A percentile compares a stretch with the other conserved stretches of the same genome.
phyloP scores from a whole-genome alignment of 1,140 invertebrate genomes.

The Drosophila sturtevanti region DNA sequence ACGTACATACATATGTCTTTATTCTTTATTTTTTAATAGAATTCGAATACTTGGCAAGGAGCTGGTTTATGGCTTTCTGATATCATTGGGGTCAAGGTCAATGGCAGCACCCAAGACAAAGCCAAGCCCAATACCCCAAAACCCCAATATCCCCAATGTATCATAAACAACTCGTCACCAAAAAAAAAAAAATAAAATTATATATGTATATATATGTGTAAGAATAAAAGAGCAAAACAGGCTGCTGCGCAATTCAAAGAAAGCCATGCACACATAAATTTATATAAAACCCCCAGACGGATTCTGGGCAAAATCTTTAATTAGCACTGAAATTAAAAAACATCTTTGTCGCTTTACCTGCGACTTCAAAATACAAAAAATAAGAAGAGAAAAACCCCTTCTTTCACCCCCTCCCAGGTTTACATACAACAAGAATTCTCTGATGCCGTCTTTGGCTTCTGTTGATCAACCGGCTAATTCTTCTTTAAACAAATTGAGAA shows the following conservation, averaged over 20 bases:
- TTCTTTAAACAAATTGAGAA: conserved; percentile 65
- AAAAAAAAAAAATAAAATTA: neutral
- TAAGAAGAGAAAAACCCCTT: neutral
- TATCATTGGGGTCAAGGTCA: conserved; percentile 71
- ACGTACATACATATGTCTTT: conserved; percentile 11
- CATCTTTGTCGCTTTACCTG: conserved; percentile 27
- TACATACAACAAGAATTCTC: conserved; percentile 23
- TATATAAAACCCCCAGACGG: conserved; percentile 18
- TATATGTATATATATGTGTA: too few species aligned
- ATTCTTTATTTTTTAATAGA: conserved; percentile 50
- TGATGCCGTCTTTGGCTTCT: conserved; percentile 12
- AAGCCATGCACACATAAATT: conserved; percentile 65
- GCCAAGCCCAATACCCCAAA: conserved; percentile 22
- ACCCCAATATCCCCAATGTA: conserved; percentile 20
- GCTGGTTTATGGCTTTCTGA: conserved; percentile 46
- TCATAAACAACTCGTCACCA: conserved; percentile 3
- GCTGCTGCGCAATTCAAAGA: conserved; percentile 71
- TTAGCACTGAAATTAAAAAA: conserved; percentile 69
- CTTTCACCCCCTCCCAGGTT: conserved; percentile 28
- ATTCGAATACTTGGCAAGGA: conserved; percentile 30
- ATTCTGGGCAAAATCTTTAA: conserved; percentile 58
- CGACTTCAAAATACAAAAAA: neutral
- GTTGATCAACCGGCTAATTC: conserved; percentile 68
- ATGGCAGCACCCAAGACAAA: conserved; percentile 26
- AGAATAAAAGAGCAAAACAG: conserved; percentile 1